phyloP scores from a whole-genome alignment of 2,113 vertebrate genomes.

The Lepisosteus oculatus region DNA sequence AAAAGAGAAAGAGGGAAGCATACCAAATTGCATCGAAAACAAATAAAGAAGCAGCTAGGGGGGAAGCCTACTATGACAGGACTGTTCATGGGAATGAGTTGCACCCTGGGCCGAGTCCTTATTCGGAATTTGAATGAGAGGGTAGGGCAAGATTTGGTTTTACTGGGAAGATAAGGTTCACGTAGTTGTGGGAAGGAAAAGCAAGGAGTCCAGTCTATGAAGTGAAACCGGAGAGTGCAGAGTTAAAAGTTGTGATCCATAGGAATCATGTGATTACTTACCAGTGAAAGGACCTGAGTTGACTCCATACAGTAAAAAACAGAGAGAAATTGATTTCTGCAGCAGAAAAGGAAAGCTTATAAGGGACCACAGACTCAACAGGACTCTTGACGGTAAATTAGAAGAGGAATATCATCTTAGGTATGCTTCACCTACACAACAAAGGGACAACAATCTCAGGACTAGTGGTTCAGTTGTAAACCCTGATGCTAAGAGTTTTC shows the following conservation, averaged over 20 bases:
- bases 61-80: slow-evolving; percentile 1
- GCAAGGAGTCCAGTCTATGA: background rate
- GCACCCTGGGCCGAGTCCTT: slow-evolving; percentile 7
- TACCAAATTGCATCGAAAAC: background rate
- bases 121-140: slow-evolving; percentile 6
- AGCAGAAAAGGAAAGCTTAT: no score
- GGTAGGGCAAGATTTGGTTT: background rate
- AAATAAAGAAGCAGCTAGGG: background rate
- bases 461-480: no score
- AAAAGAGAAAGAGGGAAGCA: background rate
- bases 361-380: no score
- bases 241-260: background rate
- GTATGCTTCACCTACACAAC: no score
- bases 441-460: no score
- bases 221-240: background rate
- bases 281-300: background rate
- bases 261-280: background rate
- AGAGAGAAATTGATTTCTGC: no score
- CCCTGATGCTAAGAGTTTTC: no score
- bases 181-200: background rate
- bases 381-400: no score
- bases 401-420: no score
- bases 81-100: background rate
- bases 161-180: slow-evolving; percentile 1
- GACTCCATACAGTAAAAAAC: no score